Base-by-base conservation (phyloP, 2,797 vertebrate genomes). In the Peromyscus eremicus region DNA sequence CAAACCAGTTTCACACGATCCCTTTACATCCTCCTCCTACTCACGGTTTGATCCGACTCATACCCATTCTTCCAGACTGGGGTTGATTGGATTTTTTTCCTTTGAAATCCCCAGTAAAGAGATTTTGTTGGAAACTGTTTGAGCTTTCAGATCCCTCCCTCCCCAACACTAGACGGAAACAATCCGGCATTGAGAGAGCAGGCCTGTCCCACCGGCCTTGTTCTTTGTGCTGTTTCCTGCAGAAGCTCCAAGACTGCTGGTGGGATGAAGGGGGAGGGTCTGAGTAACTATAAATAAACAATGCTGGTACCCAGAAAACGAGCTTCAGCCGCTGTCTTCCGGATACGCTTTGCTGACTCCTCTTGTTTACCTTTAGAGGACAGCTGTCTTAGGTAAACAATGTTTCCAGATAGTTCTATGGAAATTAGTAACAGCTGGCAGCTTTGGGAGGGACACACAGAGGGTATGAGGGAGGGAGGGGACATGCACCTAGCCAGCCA, bases 101-200 rank as follows among this genome's bases (percentile, higher is more conserved):
- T 85, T 89, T 52, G 37, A 0, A 40, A 64, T 85, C 60, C 85
- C 62, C 25, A 91, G 71, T 79, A 86, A 97, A 97, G 96, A 62
- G 91, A 87, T 94, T 97, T 92, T 97, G 94, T 97, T 94, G 94
- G 70, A 86, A 91, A 71, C 80, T 83, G 92, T 93, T 64, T 76
- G 83, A 52, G 92, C 96, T 95, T 96, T 97, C 91, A 92, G 89
- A 71, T 92, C 57, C 10, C 82, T 98, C 98, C 96, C 95, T 91
- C 82, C 79, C 79, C 92, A 43, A 94, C 89, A 27, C 49, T 49
- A 66, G 49, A 55, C 77, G 52, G 62, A 92, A 95, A 98, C 97
- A 98, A 89, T 81, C 89, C 70, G 29, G 86, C 97, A 92, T 95
- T 98, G 97, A 97, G 80, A 4, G 76, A 66, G 83, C 57, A 19